Evolutionary conservation across 2,797 vertebrate species (phyloP), one percentile per base, ranked within the genome.

Genomic region (Aldrovandia affinis): DNA sequence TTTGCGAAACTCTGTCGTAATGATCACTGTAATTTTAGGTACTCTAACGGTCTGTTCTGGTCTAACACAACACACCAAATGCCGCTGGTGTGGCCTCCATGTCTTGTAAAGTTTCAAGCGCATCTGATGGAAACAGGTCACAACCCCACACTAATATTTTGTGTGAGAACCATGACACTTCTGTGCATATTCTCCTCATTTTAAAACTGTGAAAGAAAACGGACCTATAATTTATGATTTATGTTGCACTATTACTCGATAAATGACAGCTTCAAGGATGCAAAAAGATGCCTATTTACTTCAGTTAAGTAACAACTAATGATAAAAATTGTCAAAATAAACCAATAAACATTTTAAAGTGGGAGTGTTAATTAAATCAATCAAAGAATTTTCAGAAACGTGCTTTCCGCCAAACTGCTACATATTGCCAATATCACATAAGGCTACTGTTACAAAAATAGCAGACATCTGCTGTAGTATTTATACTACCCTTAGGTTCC

Each of bases 251-350:
- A 78, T 83, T 78, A 78, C 2, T 83, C 57, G 47, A 63, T 78
- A 78, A 78, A 78, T 78, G 80, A 79, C 77, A 84, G 42, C 83
- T 68, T 52, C 77, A 68, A 59, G 20, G 59, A 75, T 57, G 14
- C 61, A 84, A 80, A 59, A 50, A 42, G 61, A 84, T 52, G 39
- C 65, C 57, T 59, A 80, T 42, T 78, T 95, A 94, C 28, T 79
- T 39, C 73, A 47, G 82, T 61, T 75, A 57, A 75, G n/a, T 92
- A 90, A 94, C 93, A 93, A 95, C 94, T 94, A 92, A 95, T 94
- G 95, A 95, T 95, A 94, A 94, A 93, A 94, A 94, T 92, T 94
- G 94, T 95, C 95, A 95, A 95, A 95, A 95, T 95, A 95, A 94
- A 93, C 91, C 93, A 92, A 94, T 94, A 94, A 93, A 91, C 90